Base-by-base conservation (phyloP, 2,113 vertebrate genomes). In the Actenoides lindsayi region DNA sequence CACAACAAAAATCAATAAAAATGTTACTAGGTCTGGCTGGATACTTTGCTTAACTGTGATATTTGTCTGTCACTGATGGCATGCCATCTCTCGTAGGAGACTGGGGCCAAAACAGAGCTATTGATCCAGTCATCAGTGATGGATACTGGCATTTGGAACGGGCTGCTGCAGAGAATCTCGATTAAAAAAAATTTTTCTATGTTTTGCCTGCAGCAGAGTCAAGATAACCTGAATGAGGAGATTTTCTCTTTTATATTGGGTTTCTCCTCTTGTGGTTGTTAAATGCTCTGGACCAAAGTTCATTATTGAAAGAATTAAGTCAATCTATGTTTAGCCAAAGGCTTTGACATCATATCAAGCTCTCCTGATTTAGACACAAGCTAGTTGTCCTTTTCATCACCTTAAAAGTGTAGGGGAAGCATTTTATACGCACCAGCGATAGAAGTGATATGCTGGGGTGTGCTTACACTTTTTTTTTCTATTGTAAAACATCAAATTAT, bases 31-130 rank as follows among this genome's bases (percentile, higher is more conserved):
- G 98, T 98, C 98, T 98, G 98, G 97, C 98, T 98, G 98, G 98
- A 98, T 98, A 98, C 98, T 98, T 98, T 98, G 98, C 98, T 98
- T 98, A 98, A 98, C 98, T 98, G 99, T 99, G 99, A 99, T 99
- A 99, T 99, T 99, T 99, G 99, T 99, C 99, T 99, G 98, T 99
- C 99, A 99, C 98, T 98, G 98, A 98, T 99, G 99, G 99, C 99
- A 99, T 98, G 98, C 98, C 99, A 99, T 99, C 99, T 99, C 99
- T 99, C 98, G 98, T 98, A 98, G 98, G 99, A 98, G 98, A 98
- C 98, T 98, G 98, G 98, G 99, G 99, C 99, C 99, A 99, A 99
- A 99, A 99, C 99, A 99, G 98, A 98, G 98, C 98, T 99, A 99
- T 99, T 98, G 99, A 99, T 99, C 99, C 99, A 98, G 99, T 99